Evolutionary conservation across 1,140 invertebrate species (phyloP), one percentile per base, ranked within the genome.

Genomic region (Zelostemma sp.): DNA sequence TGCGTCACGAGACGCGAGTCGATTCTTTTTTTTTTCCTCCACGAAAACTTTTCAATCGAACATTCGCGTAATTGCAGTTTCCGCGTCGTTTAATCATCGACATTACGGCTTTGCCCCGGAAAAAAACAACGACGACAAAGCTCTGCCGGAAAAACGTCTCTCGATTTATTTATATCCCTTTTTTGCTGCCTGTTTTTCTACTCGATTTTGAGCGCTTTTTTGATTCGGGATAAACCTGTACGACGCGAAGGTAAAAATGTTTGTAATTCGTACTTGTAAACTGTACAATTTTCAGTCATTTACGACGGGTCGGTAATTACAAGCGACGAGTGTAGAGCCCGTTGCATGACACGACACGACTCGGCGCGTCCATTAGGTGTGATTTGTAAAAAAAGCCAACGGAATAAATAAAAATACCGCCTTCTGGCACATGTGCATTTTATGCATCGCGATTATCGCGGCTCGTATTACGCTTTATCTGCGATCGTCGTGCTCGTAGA

Each of bases 21-120:
- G 9, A 19, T 21, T n/a, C 8, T 15, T 48, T 31, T 6, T 50
- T 43, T 31, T 31, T 31, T 31, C 5, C 11, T 17, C 14, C 17
- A 6, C n/a, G 21, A 49, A 1, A 49, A 43, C 41, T 49, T 33
- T 50, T 33, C 48, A 17, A 50, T 50, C 12, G 19, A 48, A 15
- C 46, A 31, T 9, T 19, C 14, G 25, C 19, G n/a, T 25, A 48
- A 48, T 48, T 48, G 28, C 46, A 28, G 46, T 48, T 48, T 48
- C 21, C 46, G 4, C 46, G 46, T 12, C 46, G 18, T 5, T 9
- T 48, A 48, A 48, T 48, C 18, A 48, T 28, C 12, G 14, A 12
- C 46, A 48, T 48, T 28, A 14, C 3, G n/a, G n/a, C 6, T 16
- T 43, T 8, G 21, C 21, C 21, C 21, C 21, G 2, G 12, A 38